Percentiles rank a stretch among this genome's conserved stretches.
phyloP scores from a whole-genome alignment of 2,888 invertebrate genomes.

The Sussaba pulchella region DNA sequence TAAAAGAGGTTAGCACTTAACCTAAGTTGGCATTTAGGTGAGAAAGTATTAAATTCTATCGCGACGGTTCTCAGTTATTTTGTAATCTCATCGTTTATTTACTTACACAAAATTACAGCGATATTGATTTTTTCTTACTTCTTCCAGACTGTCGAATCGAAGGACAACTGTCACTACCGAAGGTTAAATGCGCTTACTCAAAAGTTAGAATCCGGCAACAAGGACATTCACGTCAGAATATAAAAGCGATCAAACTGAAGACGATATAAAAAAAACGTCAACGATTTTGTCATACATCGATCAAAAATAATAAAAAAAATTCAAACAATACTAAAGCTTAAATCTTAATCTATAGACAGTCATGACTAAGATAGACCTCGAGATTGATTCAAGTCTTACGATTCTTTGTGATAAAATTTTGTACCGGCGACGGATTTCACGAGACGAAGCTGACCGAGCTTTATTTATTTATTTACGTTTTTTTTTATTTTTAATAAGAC shows the following conservation, averaged over 20 bases:
- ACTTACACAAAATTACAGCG: background rate
- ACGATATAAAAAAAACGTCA: slow-evolving; percentile 16
- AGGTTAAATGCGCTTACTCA: slow-evolving; percentile 84
- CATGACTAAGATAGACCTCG: background rate
- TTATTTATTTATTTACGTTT: background rate
- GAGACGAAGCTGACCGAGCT: slow-evolving; percentile 8
- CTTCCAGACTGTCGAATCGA: background rate
- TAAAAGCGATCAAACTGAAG: slow-evolving; percentile 52
- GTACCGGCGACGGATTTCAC: background rate
- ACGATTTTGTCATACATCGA: slow-evolving; percentile 14
- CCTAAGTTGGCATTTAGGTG: slow-evolving; percentile 7
- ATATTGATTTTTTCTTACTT: background rate
- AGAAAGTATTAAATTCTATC: too few relatives aligned
- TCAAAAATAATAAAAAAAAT: slow-evolving; percentile 21
- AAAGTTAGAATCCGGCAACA: slow-evolving; percentile 28
- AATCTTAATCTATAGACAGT: slow-evolving; percentile 15
- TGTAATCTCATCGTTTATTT: background rate
- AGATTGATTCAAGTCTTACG: background rate
- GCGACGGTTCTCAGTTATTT: too few relatives aligned
- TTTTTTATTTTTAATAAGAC: background rate
- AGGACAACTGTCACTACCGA: background rate
- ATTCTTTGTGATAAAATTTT: background rate
- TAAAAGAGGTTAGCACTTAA: background rate
- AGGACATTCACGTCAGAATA: slow-evolving; percentile 62
- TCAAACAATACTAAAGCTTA: slow-evolving; percentile 2